phyloP scores from a whole-genome alignment of 2,113 vertebrate species.

The Saccopteryx bilineata region DNA sequence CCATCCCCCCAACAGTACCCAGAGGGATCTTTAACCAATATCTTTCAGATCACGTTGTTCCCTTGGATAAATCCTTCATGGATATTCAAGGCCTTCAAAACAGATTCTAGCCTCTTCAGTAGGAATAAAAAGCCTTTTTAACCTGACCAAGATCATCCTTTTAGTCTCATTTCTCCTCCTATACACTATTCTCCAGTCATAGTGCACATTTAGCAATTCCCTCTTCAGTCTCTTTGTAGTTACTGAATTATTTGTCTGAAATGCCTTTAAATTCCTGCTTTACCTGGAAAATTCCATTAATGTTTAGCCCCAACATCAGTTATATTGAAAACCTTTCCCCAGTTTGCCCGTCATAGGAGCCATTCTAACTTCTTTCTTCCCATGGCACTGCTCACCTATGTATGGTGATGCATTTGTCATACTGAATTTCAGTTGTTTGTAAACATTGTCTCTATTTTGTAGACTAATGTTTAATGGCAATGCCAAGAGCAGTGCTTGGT shows the following conservation, averaged over 20 bases:
- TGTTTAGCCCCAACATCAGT: background rate
- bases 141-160: background rate
- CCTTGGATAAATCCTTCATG: background rate
- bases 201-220: background rate
- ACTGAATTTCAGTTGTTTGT: background rate
- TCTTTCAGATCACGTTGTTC: background rate
- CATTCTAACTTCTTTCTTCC: background rate
- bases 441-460: background rate
- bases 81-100: background rate
- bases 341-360: background rate
- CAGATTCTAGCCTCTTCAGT: background rate
- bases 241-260: background rate
- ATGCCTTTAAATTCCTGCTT: background rate
- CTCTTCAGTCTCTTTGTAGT: background rate
- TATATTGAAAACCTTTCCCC: background rate
- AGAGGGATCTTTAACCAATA: background rate
- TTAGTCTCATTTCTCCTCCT: background rate
- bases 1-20: background rate
- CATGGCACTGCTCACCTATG: background rate
- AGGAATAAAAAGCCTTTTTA: background rate
- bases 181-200: background rate
- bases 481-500: background rate
- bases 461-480: background rate
- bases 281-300: slow-evolving; percentile 25
- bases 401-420: background rate